These are phyloP conservation scores for Leistus spinibarbis DNA, from an alignment of 2,888 invertebrate species.

Conservation along the genomic window DNA sequence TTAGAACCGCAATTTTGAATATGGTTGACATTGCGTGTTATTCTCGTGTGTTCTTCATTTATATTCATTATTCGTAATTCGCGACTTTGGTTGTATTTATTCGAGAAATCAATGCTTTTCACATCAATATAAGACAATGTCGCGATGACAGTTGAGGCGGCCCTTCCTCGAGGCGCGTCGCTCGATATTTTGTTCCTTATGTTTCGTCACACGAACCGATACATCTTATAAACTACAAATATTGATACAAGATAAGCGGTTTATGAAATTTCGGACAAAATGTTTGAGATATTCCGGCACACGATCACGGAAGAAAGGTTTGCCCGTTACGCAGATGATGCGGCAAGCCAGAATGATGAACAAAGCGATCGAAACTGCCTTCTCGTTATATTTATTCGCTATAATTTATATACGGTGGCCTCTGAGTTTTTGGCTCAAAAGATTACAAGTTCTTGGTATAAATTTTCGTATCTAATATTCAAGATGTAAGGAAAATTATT, in stretches of 20 bases:
- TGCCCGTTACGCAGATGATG: constrained; percentile 45
- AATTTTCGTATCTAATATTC: constrained; percentile 44
- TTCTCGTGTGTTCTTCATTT: constrained; percentile 44
- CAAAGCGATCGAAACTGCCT: constrained; percentile 42
- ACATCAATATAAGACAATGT: constrained; percentile 32
- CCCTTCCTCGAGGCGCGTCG: constrained; percentile 12
- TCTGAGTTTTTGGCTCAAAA: constrained; percentile 45
- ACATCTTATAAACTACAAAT: constrained; percentile 57
- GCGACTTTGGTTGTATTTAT: background rate
- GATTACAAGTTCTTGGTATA: constrained; percentile 47
- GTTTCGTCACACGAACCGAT: constrained; percentile 46
- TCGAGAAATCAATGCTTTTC: constrained; percentile 27
- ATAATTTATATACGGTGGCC: constrained; percentile 55
- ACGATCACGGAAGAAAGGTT: constrained; percentile 53
- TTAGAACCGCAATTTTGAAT: no score
- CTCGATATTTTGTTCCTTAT: constrained; percentile 34
- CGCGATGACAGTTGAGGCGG: constrained; percentile 21
- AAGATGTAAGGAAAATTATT: constrained; percentile 32
- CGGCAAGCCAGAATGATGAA: constrained; percentile 34
- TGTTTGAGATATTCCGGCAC: constrained; percentile 55
- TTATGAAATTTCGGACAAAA: constrained; percentile 58
- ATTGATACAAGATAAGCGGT: constrained; percentile 59
- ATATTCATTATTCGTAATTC: constrained; percentile 54
- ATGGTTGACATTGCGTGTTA: background rate
- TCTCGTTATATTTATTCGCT: constrained; percentile 52